These are phyloP conservation scores for Platyrinchus mystaceus DNA, from an alignment of 2,797 vertebrate species.

Conservation along the genomic window DNA sequence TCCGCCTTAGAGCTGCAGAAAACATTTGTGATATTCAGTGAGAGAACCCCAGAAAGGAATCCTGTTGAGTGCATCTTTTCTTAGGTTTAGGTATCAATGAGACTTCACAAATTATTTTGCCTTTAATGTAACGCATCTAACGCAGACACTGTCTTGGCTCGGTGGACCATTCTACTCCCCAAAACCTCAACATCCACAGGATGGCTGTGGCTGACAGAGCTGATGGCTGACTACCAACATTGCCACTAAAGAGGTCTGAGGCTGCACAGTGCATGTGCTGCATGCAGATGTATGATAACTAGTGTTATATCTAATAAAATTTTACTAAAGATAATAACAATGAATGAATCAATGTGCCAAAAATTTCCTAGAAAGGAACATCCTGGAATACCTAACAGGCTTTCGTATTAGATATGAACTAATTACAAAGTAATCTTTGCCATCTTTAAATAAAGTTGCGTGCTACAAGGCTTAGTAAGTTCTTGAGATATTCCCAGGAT, in stretches of 20 bases:
- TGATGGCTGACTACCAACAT: background rate
- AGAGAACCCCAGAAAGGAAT: background rate
- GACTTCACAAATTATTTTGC: background rate
- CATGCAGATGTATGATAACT: background rate
- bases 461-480: background rate
- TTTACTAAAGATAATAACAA: background rate
- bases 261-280: background rate
- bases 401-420: background rate
- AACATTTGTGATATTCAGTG: background rate
- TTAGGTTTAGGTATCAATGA: background rate
- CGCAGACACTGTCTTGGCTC: background rate
- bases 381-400: background rate
- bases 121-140: background rate
- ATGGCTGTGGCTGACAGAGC: too few species aligned
- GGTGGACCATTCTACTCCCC: background rate
- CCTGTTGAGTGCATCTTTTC: background rate
- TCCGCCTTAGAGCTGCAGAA: background rate
- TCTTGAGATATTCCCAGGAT: background rate
- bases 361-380: background rate
- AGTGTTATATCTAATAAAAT: background rate
- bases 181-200: background rate
- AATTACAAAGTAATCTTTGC: background rate
- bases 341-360: background rate
- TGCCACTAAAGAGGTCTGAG: background rate
- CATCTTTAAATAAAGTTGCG: background rate